These are phyloP conservation scores for Erebia palarica DNA, from an alignment of 2,888 invertebrate genomes.

Conservation along the genomic window DNA sequence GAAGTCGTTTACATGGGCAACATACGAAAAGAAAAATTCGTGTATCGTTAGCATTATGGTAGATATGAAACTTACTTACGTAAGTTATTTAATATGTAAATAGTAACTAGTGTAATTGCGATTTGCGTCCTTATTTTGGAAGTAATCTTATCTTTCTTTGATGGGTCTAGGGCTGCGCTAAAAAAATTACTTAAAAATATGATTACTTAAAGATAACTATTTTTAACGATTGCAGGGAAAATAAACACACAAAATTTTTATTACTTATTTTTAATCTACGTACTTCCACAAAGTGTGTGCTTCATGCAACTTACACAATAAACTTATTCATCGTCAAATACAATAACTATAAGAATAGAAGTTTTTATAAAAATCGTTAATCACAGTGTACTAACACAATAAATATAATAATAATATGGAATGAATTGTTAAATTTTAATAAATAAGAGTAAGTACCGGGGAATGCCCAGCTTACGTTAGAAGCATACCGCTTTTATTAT, in stretches of 20 bases:
- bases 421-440: constrained; percentile 59
- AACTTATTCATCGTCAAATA: constrained; percentile 61
- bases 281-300: constrained; percentile 69
- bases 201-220: no score
- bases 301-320: constrained; percentile 68
- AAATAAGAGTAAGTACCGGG: constrained; percentile 52
- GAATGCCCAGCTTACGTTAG: constrained; percentile 49
- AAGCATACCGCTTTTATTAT: constrained; percentile 47
- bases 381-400: constrained; percentile 71
- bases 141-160: no score
- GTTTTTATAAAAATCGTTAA: constrained; percentile 61
- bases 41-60: no score
- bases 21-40: no score
- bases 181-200: no score
- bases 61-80: no score
- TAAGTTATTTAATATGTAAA: no score
- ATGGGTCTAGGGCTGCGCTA: no score
- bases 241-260: constrained; percentile 32
- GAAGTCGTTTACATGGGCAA: no score
- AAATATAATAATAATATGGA: constrained; percentile 60
- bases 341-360: constrained; percentile 63
- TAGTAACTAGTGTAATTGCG: no score
- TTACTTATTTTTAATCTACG: constrained; percentile 65
- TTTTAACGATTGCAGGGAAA: background rate
- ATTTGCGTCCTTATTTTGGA: no score